Evolutionary conservation across 53 echinoderm and acorn worm genomes (phyloP).

Genomic region (Paracentrotus lividus): DNA sequence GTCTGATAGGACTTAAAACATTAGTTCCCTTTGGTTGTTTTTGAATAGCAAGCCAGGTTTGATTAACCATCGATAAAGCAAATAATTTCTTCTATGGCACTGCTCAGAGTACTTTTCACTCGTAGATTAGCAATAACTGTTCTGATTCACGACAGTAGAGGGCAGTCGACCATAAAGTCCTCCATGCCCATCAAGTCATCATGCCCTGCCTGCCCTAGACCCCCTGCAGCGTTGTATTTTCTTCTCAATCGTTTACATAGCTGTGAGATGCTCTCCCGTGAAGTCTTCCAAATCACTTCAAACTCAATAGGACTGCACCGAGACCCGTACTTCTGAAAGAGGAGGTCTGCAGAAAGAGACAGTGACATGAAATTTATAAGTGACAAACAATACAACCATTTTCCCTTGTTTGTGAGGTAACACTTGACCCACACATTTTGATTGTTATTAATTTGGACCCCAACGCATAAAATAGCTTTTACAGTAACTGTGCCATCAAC

Average conservation of each 20-base stretch:
- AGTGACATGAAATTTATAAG: no score
- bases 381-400: no score
- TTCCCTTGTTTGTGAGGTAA: no score
- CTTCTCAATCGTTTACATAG: constrained; percentile 83
- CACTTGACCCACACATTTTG: no score
- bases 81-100: neutral
- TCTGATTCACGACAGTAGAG: constrained; percentile 53
- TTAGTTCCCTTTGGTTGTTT: no score
- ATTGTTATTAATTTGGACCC: no score
- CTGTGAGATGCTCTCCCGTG: constrained; percentile 92
- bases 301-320: constrained; percentile 81
- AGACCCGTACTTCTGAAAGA: constrained; percentile 78
- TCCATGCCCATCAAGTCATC: constrained; percentile 49
- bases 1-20: no score
- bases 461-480: no score
- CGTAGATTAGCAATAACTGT: neutral
- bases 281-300: constrained; percentile 91
- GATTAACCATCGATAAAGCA: no score
- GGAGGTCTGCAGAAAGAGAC: constrained; percentile 70
- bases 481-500: no score
- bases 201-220: neutral
- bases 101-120: neutral
- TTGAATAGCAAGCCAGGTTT: no score
- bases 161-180: constrained; percentile 74
- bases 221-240: constrained; percentile 64